These are phyloP conservation scores for Agelaius phoeniceus DNA, from an alignment of 2,113 vertebrate genomes.

Conservation along the genomic window DNA sequence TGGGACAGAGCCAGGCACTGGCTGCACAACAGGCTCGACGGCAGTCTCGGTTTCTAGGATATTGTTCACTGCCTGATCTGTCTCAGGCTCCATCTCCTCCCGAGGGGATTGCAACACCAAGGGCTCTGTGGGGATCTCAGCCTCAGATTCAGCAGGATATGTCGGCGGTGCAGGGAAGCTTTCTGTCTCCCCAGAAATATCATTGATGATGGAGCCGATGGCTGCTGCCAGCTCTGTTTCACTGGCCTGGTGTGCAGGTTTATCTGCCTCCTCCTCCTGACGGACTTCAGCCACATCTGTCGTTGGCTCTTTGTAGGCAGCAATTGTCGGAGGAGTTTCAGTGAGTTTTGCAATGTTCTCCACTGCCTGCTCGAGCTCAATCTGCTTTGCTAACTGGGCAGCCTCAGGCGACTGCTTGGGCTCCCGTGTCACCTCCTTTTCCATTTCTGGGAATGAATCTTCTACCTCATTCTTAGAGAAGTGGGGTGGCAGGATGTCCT, in stretches of 20 bases:
- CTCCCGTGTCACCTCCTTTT: slow-evolving; percentile 76
- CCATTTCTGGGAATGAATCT: slow-evolving; percentile 42
- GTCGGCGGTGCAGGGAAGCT: slow-evolving; percentile 80
- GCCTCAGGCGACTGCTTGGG: slow-evolving; percentile 75
- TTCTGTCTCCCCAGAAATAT: slow-evolving; percentile 86
- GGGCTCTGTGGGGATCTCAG: slow-evolving; percentile 72
- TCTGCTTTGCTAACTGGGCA: slow-evolving; percentile 87
- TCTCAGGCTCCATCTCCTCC: slow-evolving; percentile 85
- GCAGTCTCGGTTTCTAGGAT: slow-evolving; percentile 74
- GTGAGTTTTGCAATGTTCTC: slow-evolving; percentile 94
- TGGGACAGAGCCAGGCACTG: background rate
- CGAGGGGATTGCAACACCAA: slow-evolving; percentile 73
- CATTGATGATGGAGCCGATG: slow-evolving; percentile 96
- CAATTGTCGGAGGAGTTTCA: slow-evolving; percentile 75
- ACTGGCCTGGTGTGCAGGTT: slow-evolving; percentile 88
- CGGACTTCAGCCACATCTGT: slow-evolving; percentile 72
- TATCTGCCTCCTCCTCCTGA: slow-evolving; percentile 84
- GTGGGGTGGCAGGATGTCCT: slow-evolving; percentile 59
- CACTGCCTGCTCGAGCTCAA: slow-evolving; percentile 92
- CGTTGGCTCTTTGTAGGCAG: slow-evolving; percentile 82
- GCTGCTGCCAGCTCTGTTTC: slow-evolving; percentile 96
- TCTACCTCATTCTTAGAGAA: slow-evolving; percentile 74
- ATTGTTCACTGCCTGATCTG: slow-evolving; percentile 80
- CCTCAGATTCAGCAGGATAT: slow-evolving; percentile 68
- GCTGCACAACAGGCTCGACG: slow-evolving; percentile 33